A percentile compares a stretch with the other conserved stretches of the same genome.
These are phyloP conservation scores for Dromius quadrimaculatus DNA, from an alignment of 2,888 invertebrate species.

Conservation along the genomic window DNA sequence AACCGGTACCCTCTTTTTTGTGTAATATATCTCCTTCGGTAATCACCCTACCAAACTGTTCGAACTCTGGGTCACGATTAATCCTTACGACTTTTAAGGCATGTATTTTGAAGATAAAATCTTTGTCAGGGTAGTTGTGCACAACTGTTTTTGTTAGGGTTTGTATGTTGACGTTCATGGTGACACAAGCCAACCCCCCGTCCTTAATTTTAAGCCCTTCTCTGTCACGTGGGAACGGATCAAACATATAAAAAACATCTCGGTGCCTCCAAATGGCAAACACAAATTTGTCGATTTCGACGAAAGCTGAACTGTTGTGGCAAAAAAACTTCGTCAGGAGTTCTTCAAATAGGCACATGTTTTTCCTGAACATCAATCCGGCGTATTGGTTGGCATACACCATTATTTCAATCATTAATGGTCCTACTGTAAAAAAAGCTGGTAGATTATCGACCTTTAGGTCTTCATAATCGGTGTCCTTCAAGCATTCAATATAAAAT, in stretches of 20 bases:
- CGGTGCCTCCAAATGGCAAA: slow-evolving; percentile 75
- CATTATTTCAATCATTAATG: slow-evolving; percentile 71
- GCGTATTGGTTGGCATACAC: slow-evolving; percentile 71
- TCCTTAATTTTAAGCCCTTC: slow-evolving; percentile 70
- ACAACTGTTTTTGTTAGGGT: slow-evolving; percentile 70
- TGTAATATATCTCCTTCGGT: slow-evolving; percentile 59
- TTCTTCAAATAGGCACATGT: slow-evolving; percentile 68
- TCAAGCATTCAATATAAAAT: slow-evolving; percentile 69
- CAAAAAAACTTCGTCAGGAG: slow-evolving; percentile 70
- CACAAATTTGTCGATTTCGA: slow-evolving; percentile 73
- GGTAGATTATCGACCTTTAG: slow-evolving; percentile 71
- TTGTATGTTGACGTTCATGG: slow-evolving; percentile 73
- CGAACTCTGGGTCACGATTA: slow-evolving; percentile 63
- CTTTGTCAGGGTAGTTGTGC: slow-evolving; percentile 68
- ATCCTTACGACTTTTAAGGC: slow-evolving; percentile 73
- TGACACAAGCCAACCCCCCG: slow-evolving; percentile 71
- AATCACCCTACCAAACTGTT: slow-evolving; percentile 20
- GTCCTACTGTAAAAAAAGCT: slow-evolving; percentile 70
- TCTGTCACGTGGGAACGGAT: slow-evolving; percentile 74
- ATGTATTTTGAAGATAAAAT: slow-evolving; percentile 71
- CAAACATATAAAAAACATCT: slow-evolving; percentile 75
- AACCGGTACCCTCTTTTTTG: slow-evolving; percentile 57
- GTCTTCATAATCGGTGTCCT: slow-evolving; percentile 68
- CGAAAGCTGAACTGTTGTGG: slow-evolving; percentile 66
- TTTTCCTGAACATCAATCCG: slow-evolving; percentile 66